A percentile compares a stretch with the other conserved stretches of the same genome.
Evolutionary conservation across 2,113 vertebrate genomes (phyloP).

Genomic region (Pterocles orientalis): DNA sequence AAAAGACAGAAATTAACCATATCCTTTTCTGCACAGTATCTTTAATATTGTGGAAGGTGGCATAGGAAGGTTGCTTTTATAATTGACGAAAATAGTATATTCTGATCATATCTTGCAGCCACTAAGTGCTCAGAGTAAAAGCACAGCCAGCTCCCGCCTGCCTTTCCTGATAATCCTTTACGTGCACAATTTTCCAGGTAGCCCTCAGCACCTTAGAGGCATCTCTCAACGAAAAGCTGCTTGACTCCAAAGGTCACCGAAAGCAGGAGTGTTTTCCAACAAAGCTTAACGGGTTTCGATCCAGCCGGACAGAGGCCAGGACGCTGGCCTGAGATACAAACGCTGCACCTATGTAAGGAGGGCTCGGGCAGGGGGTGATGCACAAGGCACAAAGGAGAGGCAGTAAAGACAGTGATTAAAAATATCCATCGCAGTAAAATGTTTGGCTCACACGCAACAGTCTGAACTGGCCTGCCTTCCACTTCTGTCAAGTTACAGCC

Average conservation of each 20-base stretch:
- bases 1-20: neutral
- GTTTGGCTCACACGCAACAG: neutral
- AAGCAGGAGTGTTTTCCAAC: neutral
- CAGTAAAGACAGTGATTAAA: neutral
- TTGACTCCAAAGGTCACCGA: neutral
- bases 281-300: neutral
- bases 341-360: rapidly evolving
- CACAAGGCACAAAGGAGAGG: neutral
- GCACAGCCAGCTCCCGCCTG: neutral
- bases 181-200: rapidly evolving
- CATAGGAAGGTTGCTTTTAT: neutral
- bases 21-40: neutral
- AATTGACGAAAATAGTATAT: neutral
- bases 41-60: neutral
- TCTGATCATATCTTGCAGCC: neutral
- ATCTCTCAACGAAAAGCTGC: rapidly evolving
- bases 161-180: neutral
- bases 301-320: neutral
- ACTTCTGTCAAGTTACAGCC: neutral
- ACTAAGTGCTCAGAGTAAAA: neutral
- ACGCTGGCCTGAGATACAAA: neutral
- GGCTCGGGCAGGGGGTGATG: neutral
- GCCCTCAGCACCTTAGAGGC: neutral
- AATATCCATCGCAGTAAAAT: neutral
- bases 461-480: neutral